phyloP scores from a whole-genome alignment of 2,888 invertebrate species.

The Phoronis australis region DNA sequence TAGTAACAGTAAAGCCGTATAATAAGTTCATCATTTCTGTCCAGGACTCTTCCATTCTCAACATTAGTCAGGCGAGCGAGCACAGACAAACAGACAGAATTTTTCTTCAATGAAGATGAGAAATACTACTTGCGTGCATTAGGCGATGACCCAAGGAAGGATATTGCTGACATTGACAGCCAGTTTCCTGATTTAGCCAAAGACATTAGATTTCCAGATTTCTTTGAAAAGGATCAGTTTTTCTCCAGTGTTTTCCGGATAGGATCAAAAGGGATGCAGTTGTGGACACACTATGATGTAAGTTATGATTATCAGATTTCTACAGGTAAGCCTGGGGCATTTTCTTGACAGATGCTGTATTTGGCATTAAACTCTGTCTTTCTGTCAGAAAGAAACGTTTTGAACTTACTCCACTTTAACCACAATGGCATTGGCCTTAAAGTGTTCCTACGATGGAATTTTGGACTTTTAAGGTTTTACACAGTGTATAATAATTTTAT shows the following conservation, averaged over 20 bases:
- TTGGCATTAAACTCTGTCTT: too few species aligned
- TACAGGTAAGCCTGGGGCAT: too few species aligned
- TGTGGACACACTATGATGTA: slow-evolving; percentile 61
- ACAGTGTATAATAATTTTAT: too few species aligned
- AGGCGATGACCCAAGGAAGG: slow-evolving; percentile 56
- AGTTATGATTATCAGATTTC: too few species aligned
- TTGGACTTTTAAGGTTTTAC: too few species aligned
- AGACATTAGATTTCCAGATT: slow-evolving; percentile 54
- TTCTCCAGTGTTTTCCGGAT: slow-evolving; percentile 59
- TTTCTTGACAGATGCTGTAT: too few species aligned
- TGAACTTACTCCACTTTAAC: too few species aligned
- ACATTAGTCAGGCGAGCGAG: slow-evolving; percentile 52
- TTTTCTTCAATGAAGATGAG: slow-evolving; percentile 49
- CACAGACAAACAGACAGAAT: slow-evolving; percentile 36
- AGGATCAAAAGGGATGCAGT: slow-evolving; percentile 54
- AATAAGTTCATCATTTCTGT: background rate
- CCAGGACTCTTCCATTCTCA: slow-evolving; percentile 52
- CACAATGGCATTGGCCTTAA: too few species aligned
- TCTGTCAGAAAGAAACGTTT: too few species aligned
- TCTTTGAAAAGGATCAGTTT: slow-evolving; percentile 50
- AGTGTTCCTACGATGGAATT: too few species aligned
- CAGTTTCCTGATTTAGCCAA: slow-evolving; percentile 55
- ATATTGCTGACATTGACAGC: slow-evolving; percentile 54
- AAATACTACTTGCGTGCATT: slow-evolving; percentile 54
- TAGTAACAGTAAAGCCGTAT: too few species aligned